Evolutionary conservation across 1,140 invertebrate genomes (phyloP).

Genomic region (Harpegnathos saltator): DNA sequence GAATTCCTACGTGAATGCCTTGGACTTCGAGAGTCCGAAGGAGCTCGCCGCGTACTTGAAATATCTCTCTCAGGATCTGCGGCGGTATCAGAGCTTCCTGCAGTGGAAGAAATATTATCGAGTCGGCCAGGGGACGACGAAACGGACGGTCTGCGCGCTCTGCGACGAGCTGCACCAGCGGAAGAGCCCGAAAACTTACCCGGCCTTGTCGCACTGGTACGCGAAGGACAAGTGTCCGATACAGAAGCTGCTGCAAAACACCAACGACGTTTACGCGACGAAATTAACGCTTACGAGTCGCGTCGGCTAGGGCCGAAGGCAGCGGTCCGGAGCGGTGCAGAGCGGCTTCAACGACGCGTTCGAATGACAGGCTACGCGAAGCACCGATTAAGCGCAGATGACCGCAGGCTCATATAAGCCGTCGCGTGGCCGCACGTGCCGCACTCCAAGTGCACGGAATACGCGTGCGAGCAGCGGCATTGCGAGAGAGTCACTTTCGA

Average conservation of each 20-base stretch:
- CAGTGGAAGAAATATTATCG: slow-evolving; percentile 85
- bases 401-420: no score
- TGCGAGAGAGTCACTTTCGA: no score
- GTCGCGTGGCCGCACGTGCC: no score
- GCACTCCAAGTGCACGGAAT: no score
- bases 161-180: slow-evolving; percentile 73
- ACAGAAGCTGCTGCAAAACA: slow-evolving; percentile 57
- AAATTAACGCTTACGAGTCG: slow-evolving; percentile 18
- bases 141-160: slow-evolving; percentile 69
- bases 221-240: slow-evolving; percentile 69
- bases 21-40: slow-evolving; percentile 85
- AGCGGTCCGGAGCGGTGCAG: not conserved
- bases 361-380: not conserved
- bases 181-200: slow-evolving; percentile 53
- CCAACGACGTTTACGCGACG: slow-evolving; percentile 22
- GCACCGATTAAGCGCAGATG: not conserved
- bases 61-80: slow-evolving; percentile 82
- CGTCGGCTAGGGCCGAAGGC: slow-evolving; percentile 1
- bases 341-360: not conserved
- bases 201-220: slow-evolving; percentile 75
- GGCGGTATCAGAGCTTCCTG: slow-evolving; percentile 86
- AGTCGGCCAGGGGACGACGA: not conserved
- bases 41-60: slow-evolving; percentile 86
- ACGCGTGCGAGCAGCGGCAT: no score
- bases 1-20: slow-evolving; percentile 88